phyloP scores from a whole-genome alignment of 2,797 vertebrate genomes.

The Hyperoplus lanceolatus region DNA sequence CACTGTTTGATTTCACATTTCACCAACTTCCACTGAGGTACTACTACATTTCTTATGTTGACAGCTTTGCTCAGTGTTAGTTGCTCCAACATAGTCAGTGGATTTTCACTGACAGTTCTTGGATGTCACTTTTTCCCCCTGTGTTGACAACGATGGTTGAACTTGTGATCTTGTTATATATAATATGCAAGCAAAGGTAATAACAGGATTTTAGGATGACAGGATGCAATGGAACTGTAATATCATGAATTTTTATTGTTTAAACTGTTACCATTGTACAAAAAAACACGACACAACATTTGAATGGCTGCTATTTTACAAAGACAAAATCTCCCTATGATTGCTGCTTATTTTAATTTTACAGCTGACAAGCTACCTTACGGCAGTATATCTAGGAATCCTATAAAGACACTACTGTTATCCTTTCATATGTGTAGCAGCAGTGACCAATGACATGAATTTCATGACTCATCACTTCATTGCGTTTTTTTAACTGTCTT shows the following conservation, averaged over 20 bases:
- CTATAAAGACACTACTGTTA: constrained; percentile 26
- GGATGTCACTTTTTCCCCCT: neutral
- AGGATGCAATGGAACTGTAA: neutral
- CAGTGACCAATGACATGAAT: constrained; percentile 9
- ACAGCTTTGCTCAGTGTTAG: neutral
- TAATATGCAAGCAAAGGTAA: neutral
- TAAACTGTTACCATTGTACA: neutral
- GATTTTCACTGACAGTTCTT: neutral
- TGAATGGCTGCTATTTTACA: neutral
- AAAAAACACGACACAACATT: neutral
- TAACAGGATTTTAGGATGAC: neutral
- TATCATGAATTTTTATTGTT: neutral
- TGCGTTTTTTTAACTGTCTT: constrained; percentile 6
- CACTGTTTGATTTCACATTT: neutral
- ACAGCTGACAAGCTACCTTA: constrained; percentile 3
- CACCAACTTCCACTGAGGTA: neutral
- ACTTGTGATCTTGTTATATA: neutral
- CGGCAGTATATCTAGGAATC: neutral
- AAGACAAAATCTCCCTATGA: neutral
- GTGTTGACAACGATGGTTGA: neutral
- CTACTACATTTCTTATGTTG: neutral
- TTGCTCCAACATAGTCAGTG: neutral
- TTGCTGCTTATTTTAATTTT: constrained; percentile 25
- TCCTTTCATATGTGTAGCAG: neutral
- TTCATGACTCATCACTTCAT: constrained; percentile 31